Base-by-base conservation (phyloP, 1,140 invertebrate genomes). In the Nebria ingens region DNA sequence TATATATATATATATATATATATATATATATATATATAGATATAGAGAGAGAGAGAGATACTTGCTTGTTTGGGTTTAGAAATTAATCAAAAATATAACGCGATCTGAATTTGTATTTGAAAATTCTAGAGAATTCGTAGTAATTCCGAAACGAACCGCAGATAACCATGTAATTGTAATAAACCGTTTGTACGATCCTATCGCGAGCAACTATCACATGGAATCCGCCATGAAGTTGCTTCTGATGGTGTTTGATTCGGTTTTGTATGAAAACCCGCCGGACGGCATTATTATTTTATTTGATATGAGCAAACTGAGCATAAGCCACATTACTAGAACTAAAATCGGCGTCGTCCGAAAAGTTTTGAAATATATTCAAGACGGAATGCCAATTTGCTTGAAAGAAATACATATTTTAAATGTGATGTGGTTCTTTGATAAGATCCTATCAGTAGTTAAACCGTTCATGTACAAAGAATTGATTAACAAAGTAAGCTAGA, bases 391-490 rank as follows among this genome's bases (percentile, higher is more conserved):
- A 12, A 69, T 77, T 0, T 68, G 77, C 20, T 75, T 82, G 63
- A 74, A 75, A 58, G 74, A 64, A 0, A 79, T 82, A 12, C 76
- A 83, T 60, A 71, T 82, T 0, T 62, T 83, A 25, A 82, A 83
- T 66, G 74, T 73, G 1, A 75, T 76, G 20, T 77, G 78, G 38
- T 75, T 81, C 15, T 70, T 81, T 49, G 76, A 81, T 62, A 81
- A 77, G 64, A 58, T 81, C 29, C 59, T 83, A 50, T 56, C 75
- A 13, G 61, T 83, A 21, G 68, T 81, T 23, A 76, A 66, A 55
- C 79, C 80, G 0, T 79, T 82, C 57, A 78, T 83, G 73, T 77
- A 80, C 22, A 74, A 71, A 53, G 79, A 81, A 60, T 70, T 82
- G 42, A 73, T 76, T 52, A 72, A 81, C 45, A 71, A 80, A 67